A percentile compares a stretch with the other conserved stretches of the same genome.
Conservation (phyloP, 2,888 invertebrate genomes). For the Pterobdella sp. region DNA sequence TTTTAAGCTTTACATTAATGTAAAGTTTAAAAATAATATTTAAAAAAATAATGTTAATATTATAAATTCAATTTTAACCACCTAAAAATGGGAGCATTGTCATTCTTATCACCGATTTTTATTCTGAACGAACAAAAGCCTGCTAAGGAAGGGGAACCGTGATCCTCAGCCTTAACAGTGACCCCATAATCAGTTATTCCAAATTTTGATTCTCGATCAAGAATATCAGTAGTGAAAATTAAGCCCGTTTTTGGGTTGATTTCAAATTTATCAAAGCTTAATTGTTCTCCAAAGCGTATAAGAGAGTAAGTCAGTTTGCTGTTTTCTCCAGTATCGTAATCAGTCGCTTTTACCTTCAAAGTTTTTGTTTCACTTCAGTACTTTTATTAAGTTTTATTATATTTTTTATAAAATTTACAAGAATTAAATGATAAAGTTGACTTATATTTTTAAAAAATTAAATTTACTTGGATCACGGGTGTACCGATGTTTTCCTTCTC, state of each 20-base stretch:
- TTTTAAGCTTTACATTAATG: background rate
- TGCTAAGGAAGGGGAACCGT: slow-evolving; percentile 90
- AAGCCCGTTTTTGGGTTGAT: slow-evolving; percentile 91
- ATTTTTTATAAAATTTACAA: background rate
- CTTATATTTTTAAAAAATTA: background rate
- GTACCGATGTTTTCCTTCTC: slow-evolving; percentile 38
- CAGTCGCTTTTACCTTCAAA: slow-evolving; percentile 74
- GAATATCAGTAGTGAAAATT: slow-evolving; percentile 63
- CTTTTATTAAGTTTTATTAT: background rate
- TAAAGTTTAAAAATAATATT: background rate
- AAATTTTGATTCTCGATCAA: slow-evolving; percentile 68
- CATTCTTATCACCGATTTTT: slow-evolving; percentile 46
- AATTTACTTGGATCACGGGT: slow-evolving; percentile 46
- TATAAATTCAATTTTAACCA: background rate
- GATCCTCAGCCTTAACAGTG: slow-evolving; percentile 94
- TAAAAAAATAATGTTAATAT: background rate
- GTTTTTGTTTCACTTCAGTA: background rate
- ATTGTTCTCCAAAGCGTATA: slow-evolving; percentile 63
- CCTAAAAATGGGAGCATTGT: slow-evolving; percentile 46
- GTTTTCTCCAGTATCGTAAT: slow-evolving; percentile 80
- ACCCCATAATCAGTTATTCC: slow-evolving; percentile 43
- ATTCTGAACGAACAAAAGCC: slow-evolving; percentile 80
- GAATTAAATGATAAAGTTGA: slow-evolving; percentile 2
- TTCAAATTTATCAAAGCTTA: slow-evolving; percentile 79
- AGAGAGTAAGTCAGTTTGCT: slow-evolving; percentile 84